Base-by-base conservation (phyloP, 2,888 invertebrate species). In the Patella caerulea region DNA sequence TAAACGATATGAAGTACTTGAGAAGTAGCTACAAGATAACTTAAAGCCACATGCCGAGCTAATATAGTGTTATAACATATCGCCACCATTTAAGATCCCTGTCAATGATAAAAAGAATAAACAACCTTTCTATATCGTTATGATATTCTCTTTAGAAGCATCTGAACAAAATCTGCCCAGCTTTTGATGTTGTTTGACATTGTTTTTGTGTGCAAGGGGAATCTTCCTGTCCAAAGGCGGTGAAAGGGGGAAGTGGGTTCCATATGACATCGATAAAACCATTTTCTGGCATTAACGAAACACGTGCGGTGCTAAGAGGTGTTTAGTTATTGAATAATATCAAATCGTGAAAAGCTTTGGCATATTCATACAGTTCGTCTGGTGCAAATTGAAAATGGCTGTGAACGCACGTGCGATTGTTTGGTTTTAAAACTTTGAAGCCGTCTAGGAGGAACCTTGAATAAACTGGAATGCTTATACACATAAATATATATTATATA, bases 291-390 rank as follows among this genome's bases (percentile, higher is more conserved):
- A 11, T 9, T 19, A 24, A 12, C 12, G 14, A 65, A 19, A 19
- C 65, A 65, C 65, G 65, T 65, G 65, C 24, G 19, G 14, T 19
- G 12, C 19, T 5, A 24, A 65, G 24, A 24, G 65, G 19, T 65
- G 24, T 65, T 65, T 65, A 65, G 65, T 24, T 65, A 65, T 65
- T 65, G 65, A 24, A 65, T 65, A 65, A 65, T n/a, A 65, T 65
- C 24, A 24, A 65, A 65, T 65, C 19, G 12, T 65, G 19, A 11
- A 65, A 65, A 65, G 19, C 65, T 19, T 65, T 65, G 14, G 24
- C 11, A 65, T 65, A 19, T 65, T n/a, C 24, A 65, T 24, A 24
- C 24, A 24, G 65, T 65, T 65, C 15, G 12, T 14, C 65, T 65
- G 65, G 65, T 65, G 24, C 19, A 65, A 65, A 65, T 65, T 65